Evolutionary conservation across 2,113 vertebrate species (phyloP).

Genomic region (Ameiurus melas): DNA sequence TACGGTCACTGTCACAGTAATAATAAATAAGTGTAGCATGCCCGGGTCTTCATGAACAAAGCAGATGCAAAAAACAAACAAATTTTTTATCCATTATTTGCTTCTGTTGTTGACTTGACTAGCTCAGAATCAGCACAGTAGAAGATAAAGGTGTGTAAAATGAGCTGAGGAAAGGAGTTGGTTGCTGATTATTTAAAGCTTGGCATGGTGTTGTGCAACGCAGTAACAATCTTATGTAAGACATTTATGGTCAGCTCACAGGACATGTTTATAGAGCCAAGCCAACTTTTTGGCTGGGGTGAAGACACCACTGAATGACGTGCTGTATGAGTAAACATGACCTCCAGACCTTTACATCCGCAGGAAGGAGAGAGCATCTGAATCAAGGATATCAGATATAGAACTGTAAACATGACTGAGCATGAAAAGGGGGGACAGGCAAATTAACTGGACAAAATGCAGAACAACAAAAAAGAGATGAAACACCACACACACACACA

Average conservation of each 20-base stretch:
- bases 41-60: not conserved
- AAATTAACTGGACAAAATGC: conserved; percentile 21
- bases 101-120: not conserved
- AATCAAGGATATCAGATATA: conserved; percentile 41
- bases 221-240: conserved; percentile 48
- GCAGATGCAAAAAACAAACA: not conserved
- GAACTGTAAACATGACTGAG: conserved; percentile 40
- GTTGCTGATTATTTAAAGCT: conserved; percentile 28
- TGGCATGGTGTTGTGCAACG: conserved; percentile 15
- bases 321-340: conserved; percentile 42
- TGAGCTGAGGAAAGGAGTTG: not conserved
- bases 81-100: not conserved
- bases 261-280: conserved; percentile 34
- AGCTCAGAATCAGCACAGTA: not conserved
- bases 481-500: not conserved
- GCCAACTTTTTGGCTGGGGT: conserved; percentile 8
- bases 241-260: conserved; percentile 34
- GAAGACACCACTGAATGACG: conserved; percentile 39
- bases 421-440: not conserved
- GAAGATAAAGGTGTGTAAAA: not conserved
- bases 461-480: not conserved
- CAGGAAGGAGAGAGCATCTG: conserved; percentile 43
- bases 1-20: not conserved
- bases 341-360: conserved; percentile 51
- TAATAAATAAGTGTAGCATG: not conserved